A percentile compares a stretch with the other conserved stretches of the same genome.
phyloP scores from a whole-genome alignment of 2,113 vertebrate genomes.

The Prionailurus viverrinus region DNA sequence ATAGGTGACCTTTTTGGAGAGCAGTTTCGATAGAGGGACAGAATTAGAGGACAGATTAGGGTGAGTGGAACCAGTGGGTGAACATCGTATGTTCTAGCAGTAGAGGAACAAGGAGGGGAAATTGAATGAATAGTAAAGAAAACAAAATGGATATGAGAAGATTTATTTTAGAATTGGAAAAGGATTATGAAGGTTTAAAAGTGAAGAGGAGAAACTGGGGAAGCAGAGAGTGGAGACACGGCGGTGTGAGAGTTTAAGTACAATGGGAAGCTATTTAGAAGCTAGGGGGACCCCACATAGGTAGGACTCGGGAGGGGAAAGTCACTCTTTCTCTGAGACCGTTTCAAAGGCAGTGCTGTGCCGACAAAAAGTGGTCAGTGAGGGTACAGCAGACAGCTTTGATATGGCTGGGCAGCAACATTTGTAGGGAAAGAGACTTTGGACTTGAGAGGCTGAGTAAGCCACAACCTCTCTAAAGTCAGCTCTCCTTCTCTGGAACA shows the following conservation, averaged over 20 bases:
- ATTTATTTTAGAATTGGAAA: slow-evolving; percentile 43
- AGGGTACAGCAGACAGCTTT: background rate
- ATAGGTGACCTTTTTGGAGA: background rate
- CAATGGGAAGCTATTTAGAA: background rate
- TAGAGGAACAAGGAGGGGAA: background rate
- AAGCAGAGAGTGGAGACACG: background rate
- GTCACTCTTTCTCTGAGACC: background rate
- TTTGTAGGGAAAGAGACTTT: background rate
- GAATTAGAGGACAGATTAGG: background rate
- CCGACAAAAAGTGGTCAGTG: background rate
- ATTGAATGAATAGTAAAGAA: background rate
- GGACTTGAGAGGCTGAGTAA: background rate
- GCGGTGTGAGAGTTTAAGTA: background rate
- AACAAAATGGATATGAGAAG: slow-evolving; percentile 9
- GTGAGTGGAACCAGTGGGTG: background rate
- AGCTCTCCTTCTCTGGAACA: background rate
- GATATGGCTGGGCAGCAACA: background rate
- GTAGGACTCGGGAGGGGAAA: background rate
- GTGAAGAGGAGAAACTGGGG: background rate
- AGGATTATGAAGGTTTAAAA: background rate
- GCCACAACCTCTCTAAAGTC: background rate
- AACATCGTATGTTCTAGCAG: background rate
- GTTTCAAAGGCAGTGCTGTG: background rate
- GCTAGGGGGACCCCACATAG: no score
- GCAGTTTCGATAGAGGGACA: background rate